These are phyloP conservation scores for Nephrotoma flavescens DNA, from an alignment of 2,888 invertebrate species.

Conservation along the genomic window DNA sequence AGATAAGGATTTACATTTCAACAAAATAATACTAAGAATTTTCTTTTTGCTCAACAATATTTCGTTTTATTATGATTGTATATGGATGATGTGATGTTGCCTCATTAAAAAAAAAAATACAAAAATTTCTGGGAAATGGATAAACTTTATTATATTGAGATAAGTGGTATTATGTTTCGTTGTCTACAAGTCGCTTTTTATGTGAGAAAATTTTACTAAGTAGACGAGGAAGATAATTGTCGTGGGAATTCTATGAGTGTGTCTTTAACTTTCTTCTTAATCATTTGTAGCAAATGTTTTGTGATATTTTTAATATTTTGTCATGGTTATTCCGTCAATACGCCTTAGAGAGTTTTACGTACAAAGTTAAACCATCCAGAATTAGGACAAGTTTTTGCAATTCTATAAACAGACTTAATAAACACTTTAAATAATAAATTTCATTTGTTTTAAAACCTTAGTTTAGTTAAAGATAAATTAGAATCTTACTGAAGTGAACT, in stretches of 20 bases:
- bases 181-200: background rate
- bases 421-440: no score
- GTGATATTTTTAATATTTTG: background rate
- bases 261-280: background rate
- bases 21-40: background rate
- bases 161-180: background rate
- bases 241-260: background rate
- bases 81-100: background rate
- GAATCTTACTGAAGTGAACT: no score
- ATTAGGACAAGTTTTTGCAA: no score
- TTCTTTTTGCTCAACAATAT: background rate
- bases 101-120: background rate
- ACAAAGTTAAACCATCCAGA: no score
- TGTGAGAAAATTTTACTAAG: background rate
- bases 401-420: no score
- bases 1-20: background rate
- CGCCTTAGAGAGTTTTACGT: no score
- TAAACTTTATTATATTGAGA: background rate
- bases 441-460: no score
- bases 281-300: background rate
- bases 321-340: no score
- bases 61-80: background rate
- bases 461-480: no score
- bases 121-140: background rate
- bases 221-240: background rate